A percentile compares a stretch with the other conserved stretches of the same genome.
Evolutionary conservation across 2,888 invertebrate species (phyloP).

Genomic region (Apotomis turbidana): DNA sequence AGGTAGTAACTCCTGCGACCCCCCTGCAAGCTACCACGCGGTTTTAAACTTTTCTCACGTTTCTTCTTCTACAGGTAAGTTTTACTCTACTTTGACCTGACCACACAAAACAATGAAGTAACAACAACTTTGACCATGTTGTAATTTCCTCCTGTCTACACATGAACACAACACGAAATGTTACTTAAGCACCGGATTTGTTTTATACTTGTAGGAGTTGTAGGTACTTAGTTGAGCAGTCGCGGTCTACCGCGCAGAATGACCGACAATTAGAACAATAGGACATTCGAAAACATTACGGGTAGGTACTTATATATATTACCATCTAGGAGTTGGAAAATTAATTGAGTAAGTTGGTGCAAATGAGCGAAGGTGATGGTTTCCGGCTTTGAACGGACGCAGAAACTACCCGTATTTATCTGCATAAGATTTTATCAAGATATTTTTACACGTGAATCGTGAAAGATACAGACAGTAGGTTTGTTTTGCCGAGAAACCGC

Average conservation of each 20-base stretch:
- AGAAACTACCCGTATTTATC: not conserved
- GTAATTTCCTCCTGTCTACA: slow-evolving; percentile 6
- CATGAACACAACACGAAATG: slow-evolving; percentile 18
- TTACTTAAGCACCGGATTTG: slow-evolving; percentile 27
- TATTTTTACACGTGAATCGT: too few relatives aligned
- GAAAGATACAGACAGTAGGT: too few relatives aligned
- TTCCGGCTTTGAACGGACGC: not conserved
- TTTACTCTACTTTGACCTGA: not conserved
- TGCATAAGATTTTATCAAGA: not conserved
- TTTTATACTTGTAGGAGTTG: not conserved
- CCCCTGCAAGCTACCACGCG: too few relatives aligned
- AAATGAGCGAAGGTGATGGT: not conserved
- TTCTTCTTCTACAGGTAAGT: not conserved
- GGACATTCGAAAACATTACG: slow-evolving; percentile 11
- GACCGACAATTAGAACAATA: slow-evolving; percentile 31
- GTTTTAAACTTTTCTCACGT: not conserved
- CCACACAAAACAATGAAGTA: slow-evolving; percentile 3
- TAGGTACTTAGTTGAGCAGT: slow-evolving; percentile 2
- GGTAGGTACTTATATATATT: too few relatives aligned
- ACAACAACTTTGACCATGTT: slow-evolving; percentile 2
- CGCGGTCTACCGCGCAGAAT: slow-evolving; percentile 12
- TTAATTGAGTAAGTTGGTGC: not conserved
- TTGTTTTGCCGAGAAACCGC: too few relatives aligned
- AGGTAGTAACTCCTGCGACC: too few relatives aligned
- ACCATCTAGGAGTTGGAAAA: too few relatives aligned